phyloP scores from a whole-genome alignment of 37 sponge, comb jelly and placozoan species.

The Agelas oroides region DNA sequence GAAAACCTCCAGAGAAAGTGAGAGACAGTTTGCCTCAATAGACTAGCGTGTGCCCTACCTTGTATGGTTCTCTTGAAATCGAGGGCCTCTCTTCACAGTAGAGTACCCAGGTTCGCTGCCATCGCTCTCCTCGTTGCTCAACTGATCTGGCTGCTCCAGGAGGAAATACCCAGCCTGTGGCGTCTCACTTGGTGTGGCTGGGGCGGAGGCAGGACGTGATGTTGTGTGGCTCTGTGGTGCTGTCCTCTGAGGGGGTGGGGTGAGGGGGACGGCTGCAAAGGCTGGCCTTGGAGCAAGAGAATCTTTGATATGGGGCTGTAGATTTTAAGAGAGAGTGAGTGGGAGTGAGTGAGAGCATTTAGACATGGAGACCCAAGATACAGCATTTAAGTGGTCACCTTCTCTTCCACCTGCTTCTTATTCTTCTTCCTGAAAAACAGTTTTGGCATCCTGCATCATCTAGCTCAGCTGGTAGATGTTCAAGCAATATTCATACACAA shows the following conservation, averaged over 20 bases:
- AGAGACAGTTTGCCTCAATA: background rate
- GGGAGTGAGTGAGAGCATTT: background rate
- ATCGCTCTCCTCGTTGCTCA: too few relatives aligned
- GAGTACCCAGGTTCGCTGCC: too few relatives aligned
- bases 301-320: conserved; percentile 6
- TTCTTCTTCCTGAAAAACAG: conserved; percentile 31
- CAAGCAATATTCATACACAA: too few relatives aligned
- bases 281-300: conserved; percentile 39
- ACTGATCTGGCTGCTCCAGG: too few relatives aligned
- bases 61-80: too few relatives aligned
- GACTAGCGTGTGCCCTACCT: background rate
- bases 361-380: too few relatives aligned
- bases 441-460: background rate
- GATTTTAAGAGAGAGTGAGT: background rate
- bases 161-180: too few relatives aligned
- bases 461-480: too few relatives aligned
- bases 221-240: background rate
- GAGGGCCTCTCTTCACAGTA: too few relatives aligned
- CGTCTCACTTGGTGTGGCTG: too few relatives aligned
- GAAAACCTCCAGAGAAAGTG: too few relatives aligned
- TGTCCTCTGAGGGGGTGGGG: conserved; percentile 5
- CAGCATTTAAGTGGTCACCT: background rate
- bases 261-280: conserved; percentile 34
- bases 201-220: too few relatives aligned
- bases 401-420: conserved; percentile 3